Conservation (phyloP, 1,140 invertebrate genomes). For the Dinothrombium tinctorium region DNA sequence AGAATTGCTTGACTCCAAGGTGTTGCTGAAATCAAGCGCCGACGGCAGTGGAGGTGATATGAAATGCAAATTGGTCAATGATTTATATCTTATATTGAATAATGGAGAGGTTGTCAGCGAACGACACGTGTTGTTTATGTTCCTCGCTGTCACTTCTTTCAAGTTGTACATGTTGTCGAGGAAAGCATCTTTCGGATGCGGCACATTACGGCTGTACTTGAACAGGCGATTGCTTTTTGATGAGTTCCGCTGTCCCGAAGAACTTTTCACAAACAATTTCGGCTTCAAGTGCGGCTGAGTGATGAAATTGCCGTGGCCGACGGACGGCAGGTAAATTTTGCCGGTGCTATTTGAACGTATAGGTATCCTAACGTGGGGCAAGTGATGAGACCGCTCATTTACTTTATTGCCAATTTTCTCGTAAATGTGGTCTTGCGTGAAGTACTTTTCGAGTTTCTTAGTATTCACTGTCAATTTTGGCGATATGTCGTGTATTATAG, state of each 20-base stretch:
- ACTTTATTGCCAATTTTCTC: constrained; percentile 8
- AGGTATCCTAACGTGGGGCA: neutral
- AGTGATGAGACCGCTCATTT: neutral
- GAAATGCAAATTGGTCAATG: constrained; percentile 38
- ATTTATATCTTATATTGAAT: constrained; percentile 58
- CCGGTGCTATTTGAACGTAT: constrained; percentile 5
- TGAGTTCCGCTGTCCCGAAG: too few species aligned
- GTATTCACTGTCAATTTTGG: neutral
- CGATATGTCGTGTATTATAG: too few species aligned
- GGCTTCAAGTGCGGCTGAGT: neutral
- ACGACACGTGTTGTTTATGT: constrained; percentile 7
- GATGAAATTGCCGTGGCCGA: neutral
- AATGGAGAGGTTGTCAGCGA: constrained; percentile 37
- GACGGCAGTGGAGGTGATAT: neutral
- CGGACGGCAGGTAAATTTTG: neutral
- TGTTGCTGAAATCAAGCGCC: constrained; percentile 22
- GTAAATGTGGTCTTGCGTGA: constrained; percentile 11
- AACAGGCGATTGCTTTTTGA: too few species aligned
- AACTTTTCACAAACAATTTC: too few species aligned
- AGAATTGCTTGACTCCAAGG: constrained; percentile 52
- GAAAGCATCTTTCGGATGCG: too few species aligned
- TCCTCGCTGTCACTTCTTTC: neutral
- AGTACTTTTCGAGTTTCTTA: constrained; percentile 3
- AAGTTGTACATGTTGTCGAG: neutral
- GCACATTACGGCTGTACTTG: too few species aligned